Base-by-base conservation (phyloP, 2,888 invertebrate species). In the Deilephila porcellus region DNA sequence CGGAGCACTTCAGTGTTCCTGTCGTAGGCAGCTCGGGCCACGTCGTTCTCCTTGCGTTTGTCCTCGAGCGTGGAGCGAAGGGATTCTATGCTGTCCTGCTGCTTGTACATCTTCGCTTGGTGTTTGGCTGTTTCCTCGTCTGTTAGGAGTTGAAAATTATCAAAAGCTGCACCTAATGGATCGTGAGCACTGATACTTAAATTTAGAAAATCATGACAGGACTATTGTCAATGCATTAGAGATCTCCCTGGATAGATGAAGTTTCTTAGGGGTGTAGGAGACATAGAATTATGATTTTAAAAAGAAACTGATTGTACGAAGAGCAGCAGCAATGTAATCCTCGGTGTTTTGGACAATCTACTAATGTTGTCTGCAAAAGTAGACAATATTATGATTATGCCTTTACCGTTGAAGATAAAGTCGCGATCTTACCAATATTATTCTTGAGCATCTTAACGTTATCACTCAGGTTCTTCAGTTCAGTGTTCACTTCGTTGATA, bases 401-500 rank as follows among this genome's bases (percentile, higher is more conserved):
- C 32, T 32, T 32, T 32, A 32, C 32, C 45, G 8, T 45, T 8
- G 8, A 11, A 45, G 11, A 45, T 11, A 11, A 1, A 14, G 11
- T 11, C 11, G 14, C 11, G 8, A 45, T 45, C 45, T 77, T 86
- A 96, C 96, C 96, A 74, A 98, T 97, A 80, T 95, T 96, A 32
- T 92, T 87, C 59, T 95, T 95, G 14, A 97, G 88, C 77, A 95
- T 94, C 71, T 95, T 95, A 0, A 97, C 96, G 72, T 95, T 96
- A 78, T 97, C 96, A 79, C 96, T 96, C 3, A 98, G 87, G 62
- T 96, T 95, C 88, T 98, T 98, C 74, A 98, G 95, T 88, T 98
- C 97, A 62, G 96, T 97, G 88, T 98, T 98, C 74, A 98, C 95
- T 86, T 98, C 98, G 86, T 98, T 98, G 60, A 98, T 97, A 86